These are phyloP conservation scores for Flabesymbios commensalis DNA, from an alignment of 2,888 invertebrate species.

Conservation along the genomic window DNA sequence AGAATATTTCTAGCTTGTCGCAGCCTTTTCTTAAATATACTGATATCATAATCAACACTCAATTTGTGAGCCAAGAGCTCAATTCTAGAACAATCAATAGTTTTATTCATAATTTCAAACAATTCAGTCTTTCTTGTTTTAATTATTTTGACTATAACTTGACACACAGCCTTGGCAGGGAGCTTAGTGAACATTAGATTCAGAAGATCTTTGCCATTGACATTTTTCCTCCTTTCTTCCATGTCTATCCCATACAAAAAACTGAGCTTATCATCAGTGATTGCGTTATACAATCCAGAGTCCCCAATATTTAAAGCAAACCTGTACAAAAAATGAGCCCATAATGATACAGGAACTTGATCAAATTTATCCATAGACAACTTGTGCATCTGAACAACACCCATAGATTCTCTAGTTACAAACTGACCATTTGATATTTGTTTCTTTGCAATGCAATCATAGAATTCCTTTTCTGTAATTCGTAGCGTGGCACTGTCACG, in stretches of 20 bases:
- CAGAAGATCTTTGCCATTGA: neutral
- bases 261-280: slow-evolving; percentile 12
- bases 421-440: slow-evolving; percentile 10
- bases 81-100: too few species aligned
- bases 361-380: neutral
- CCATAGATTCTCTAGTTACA: slow-evolving; percentile 13
- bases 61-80: too few species aligned
- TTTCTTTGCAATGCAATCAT: slow-evolving; percentile 14
- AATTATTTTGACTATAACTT: too few species aligned
- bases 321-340: slow-evolving; percentile 19
- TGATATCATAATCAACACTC: too few species aligned
- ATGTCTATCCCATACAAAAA: slow-evolving; percentile 22
- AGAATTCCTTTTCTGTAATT: slow-evolving; percentile 4
- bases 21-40: too few species aligned
- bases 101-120: too few species aligned
- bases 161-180: slow-evolving; percentile 6
- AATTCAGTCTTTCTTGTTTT: too few species aligned
- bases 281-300: slow-evolving; percentile 20
- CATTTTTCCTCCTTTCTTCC: slow-evolving; percentile 10
- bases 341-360: slow-evolving; percentile 10
- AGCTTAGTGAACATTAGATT: slow-evolving; percentile 13
- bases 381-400: slow-evolving; percentile 16
- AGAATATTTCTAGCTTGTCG: too few species aligned
- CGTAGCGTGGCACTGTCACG: neutral
- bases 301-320: slow-evolving; percentile 21